These are phyloP conservation scores for Ctenochaetus hawaiiensis DNA, from an alignment of 2,797 vertebrate genomes.

Conservation along the genomic window DNA sequence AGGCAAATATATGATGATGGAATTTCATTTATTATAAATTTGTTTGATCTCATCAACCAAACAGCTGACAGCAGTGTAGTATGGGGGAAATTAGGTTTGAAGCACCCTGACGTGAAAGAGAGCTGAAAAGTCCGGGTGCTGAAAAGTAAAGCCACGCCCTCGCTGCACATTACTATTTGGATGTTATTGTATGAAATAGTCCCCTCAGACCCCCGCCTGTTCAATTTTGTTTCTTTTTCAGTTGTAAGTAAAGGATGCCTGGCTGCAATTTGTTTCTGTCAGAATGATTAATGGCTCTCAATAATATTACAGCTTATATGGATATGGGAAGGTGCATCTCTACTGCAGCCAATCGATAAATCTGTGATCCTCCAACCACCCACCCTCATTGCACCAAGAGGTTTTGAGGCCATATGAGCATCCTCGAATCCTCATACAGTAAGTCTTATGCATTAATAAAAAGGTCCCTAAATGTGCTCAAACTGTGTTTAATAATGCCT, in stretches of 20 bases:
- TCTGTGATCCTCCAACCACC: conserved; percentile 80
- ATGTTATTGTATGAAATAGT: conserved; percentile 55
- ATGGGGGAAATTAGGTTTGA: conserved; percentile 29
- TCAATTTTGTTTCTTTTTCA: conserved; percentile 52
- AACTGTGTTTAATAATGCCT: conserved; percentile 62
- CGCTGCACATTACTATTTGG: conserved; percentile 23
- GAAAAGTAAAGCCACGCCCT: conserved; percentile 1
- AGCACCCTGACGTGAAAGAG: conserved; percentile 23
- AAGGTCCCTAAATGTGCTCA: conserved; percentile 60
- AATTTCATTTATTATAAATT: conserved; percentile 51
- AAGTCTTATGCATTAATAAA: conserved; percentile 81
- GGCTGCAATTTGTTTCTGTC: conserved; percentile 84
- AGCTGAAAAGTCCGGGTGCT: conserved; percentile 33
- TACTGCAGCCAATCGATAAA: conserved; percentile 84
- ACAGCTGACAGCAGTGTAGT: conserved; percentile 39
- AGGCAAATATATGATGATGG: conserved; percentile 45
- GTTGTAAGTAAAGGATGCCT: conserved; percentile 79
- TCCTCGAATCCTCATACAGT: conserved; percentile 64
- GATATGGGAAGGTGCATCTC: conserved; percentile 85
- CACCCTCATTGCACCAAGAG: conserved; percentile 52
- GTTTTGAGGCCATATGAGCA: conserved; percentile 77
- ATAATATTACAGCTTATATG: conserved; percentile 85
- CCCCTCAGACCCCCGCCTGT: conserved; percentile 19
- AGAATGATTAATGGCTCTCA: conserved; percentile 85
- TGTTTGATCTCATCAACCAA: conserved; percentile 64